Conservation (phyloP, 2,888 invertebrate genomes). For the Polietes domitor region DNA sequence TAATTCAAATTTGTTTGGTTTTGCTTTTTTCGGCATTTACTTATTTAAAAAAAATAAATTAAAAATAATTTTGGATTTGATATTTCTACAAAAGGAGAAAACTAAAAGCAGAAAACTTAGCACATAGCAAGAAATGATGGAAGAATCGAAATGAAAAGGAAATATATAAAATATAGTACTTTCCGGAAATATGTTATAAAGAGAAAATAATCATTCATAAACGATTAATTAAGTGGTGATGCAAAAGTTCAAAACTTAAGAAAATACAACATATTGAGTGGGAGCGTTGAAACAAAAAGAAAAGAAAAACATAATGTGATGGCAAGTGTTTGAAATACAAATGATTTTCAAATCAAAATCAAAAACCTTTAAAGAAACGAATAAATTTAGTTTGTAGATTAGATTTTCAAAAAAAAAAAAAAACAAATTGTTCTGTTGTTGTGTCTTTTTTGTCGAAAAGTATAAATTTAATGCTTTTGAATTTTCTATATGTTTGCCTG, state of each 20-base stretch:
- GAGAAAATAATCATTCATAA: slow-evolving; percentile 27
- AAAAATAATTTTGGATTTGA: slow-evolving; percentile 19
- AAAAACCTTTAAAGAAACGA: slow-evolving; percentile 12
- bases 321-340: slow-evolving; percentile 31
- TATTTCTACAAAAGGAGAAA: too few relatives aligned
- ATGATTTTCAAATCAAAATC: slow-evolving; percentile 6
- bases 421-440: background rate
- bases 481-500: too few relatives aligned
- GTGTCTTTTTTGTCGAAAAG: background rate
- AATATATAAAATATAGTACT: too few relatives aligned
- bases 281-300: background rate
- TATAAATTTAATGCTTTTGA: too few relatives aligned
- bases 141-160: too few relatives aligned
- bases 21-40: slow-evolving; percentile 10
- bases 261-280: background rate
- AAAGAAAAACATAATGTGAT: background rate
- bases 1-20: background rate
- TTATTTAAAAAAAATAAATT: background rate
- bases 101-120: too few relatives aligned
- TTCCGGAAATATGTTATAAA: too few relatives aligned
- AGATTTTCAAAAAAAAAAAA: slow-evolving; percentile 5
- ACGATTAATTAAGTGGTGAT: slow-evolving; percentile 21
- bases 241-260: slow-evolving; percentile 15
- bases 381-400: slow-evolving; percentile 7
- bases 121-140: too few relatives aligned